These are phyloP conservation scores for Apeira syringaria DNA, from an alignment of 2,888 invertebrate species.

Conservation along the genomic window DNA sequence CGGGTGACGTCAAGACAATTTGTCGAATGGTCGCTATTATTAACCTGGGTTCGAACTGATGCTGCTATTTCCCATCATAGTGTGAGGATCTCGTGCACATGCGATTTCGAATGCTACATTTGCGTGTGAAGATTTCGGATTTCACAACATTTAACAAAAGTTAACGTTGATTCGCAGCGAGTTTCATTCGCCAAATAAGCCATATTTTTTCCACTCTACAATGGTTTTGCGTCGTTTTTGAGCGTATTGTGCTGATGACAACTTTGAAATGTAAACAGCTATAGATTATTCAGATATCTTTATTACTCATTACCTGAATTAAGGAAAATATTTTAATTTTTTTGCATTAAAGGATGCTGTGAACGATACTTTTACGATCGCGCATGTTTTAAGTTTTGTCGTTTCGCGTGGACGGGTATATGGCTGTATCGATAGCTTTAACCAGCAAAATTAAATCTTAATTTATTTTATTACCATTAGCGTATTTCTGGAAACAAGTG, in stretches of 20 bases:
- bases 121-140: constrained; percentile 34
- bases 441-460: constrained; percentile 12
- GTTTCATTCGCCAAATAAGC: constrained; percentile 1
- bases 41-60: constrained; percentile 36
- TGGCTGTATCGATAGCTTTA: constrained; percentile 2
- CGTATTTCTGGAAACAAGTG: constrained; percentile 13
- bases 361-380: constrained; percentile 9
- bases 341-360: neutral
- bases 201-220: neutral
- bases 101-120: constrained; percentile 23
- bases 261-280: neutral
- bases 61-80: constrained; percentile 33
- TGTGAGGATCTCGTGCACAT: constrained; percentile 23
- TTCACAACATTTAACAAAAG: constrained; percentile 36
- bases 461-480: constrained; percentile 14
- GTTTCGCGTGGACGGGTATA: constrained; percentile 17
- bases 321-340: constrained; percentile 15
- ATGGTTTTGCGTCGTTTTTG: neutral
- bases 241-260: neutral
- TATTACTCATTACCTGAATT: constrained; percentile 1
- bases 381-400: constrained; percentile 6
- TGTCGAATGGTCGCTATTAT: constrained; percentile 44
- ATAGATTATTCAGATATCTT: neutral
- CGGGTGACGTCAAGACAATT: constrained; percentile 63
- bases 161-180: constrained; percentile 5